A percentile compares a stretch with the other conserved stretches of the same genome.
phyloP scores from a whole-genome alignment of 2,797 vertebrate species.

The Chromobotia macracanthus region DNA sequence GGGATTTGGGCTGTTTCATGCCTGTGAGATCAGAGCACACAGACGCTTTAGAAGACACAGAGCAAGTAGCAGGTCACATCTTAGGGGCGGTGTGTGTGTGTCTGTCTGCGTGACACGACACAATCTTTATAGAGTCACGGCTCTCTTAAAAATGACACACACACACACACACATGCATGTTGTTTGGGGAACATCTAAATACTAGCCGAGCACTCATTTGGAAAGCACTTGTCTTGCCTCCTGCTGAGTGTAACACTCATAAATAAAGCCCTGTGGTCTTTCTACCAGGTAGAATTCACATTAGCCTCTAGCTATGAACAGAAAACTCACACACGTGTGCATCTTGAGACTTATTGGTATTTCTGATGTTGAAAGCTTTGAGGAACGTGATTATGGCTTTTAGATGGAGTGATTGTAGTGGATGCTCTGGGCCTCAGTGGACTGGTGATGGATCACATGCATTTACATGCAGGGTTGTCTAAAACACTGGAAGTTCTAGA shows the following conservation, averaged over 20 bases:
- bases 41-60: constrained; percentile 67
- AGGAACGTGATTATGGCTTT: not conserved
- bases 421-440: not conserved
- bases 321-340: not conserved
- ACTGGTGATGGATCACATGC: not conserved
- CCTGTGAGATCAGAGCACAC: constrained; percentile 68
- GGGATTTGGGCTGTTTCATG: constrained; percentile 66
- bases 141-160: constrained; percentile 11
- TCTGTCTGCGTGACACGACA: not conserved
- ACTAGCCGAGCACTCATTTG: constrained; percentile 75
- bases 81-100: constrained; percentile 59
- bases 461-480: not conserved
- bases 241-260: constrained; percentile 50
- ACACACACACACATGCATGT: not conserved
- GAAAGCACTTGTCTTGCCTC: constrained; percentile 66
- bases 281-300: constrained; percentile 6
- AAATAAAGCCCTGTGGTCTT: constrained; percentile 17
- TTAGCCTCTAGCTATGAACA: constrained; percentile 21
- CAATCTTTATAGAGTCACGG: constrained; percentile 5
- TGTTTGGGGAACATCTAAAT: constrained; percentile 72
- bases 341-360: not conserved
- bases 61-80: constrained; percentile 65
- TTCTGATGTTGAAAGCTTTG: not conserved
- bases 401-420: not conserved
- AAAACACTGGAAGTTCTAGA: not conserved